Evolutionary conservation across 2,797 vertebrate genomes (phyloP).

Genomic region (Coregonus sp.): DNA sequence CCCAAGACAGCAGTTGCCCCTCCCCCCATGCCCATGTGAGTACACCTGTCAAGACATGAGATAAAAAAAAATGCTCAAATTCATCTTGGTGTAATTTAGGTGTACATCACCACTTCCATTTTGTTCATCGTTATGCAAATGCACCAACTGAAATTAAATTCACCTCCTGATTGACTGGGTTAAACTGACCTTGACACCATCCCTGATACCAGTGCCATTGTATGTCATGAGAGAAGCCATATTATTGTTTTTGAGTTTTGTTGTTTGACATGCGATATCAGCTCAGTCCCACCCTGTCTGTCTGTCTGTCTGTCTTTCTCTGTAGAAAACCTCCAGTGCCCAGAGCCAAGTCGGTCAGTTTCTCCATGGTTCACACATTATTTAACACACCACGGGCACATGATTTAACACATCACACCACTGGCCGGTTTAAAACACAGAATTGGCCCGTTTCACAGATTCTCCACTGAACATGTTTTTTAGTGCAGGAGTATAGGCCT

Average conservation of each 20-base stretch:
- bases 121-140: not conserved
- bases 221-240: too few relatives aligned
- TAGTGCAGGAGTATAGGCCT: too few relatives aligned
- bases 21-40: conserved; percentile 55
- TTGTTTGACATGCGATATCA: not conserved
- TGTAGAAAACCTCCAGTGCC: conserved; percentile 66
- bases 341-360: conserved; percentile 65
- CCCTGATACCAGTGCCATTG: not conserved
- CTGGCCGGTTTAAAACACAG: too few relatives aligned
- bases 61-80: too few relatives aligned
- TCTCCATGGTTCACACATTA: not conserved
- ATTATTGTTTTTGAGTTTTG: not conserved
- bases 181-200: not conserved
- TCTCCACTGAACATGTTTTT: too few relatives aligned
- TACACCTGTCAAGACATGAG: conserved; percentile 10
- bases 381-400: not conserved
- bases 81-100: too few relatives aligned
- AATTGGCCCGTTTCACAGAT: too few relatives aligned
- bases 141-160: not conserved
- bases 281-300: not conserved
- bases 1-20: conserved; percentile 21
- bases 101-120: not conserved
- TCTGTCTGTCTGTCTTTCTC: conserved; percentile 1
- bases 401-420: not conserved
- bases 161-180: not conserved